Conservation (phyloP, 2,797 vertebrate species). For the Tauraco hartlaubi region DNA sequence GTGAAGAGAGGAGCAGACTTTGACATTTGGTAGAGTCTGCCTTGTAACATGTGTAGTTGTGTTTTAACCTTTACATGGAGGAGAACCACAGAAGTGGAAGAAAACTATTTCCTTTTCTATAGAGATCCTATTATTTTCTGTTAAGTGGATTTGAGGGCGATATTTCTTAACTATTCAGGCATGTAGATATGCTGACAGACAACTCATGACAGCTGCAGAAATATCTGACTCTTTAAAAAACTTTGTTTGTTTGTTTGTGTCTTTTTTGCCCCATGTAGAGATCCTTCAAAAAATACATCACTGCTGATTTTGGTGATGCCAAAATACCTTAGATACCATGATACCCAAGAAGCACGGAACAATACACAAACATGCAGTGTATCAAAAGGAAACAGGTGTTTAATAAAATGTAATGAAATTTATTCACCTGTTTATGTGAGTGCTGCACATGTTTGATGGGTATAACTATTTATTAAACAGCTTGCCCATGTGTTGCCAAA, state of each 20-base stretch:
- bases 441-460: background rate
- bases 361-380: background rate
- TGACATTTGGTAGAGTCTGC: background rate
- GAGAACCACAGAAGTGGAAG: background rate
- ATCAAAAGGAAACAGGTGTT: conserved; percentile 14
- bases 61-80: background rate
- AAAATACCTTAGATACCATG: background rate
- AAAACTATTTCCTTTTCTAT: background rate
- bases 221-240: background rate
- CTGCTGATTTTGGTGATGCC: background rate
- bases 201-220: background rate
- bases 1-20: background rate
- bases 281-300: background rate
- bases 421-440: conserved; percentile 52
- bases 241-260: background rate
- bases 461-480: conserved; percentile 31
- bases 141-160: background rate
- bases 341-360: background rate
- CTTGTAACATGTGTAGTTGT: rapidly evolving
- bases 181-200: background rate
- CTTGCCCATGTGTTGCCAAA: conserved; percentile 27
- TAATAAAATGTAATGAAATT: conserved; percentile 4
- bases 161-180: background rate
- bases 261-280: background rate
- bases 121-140: background rate